phyloP scores from a whole-genome alignment of 1,140 invertebrate species.

The Lasioglossum albipes region DNA sequence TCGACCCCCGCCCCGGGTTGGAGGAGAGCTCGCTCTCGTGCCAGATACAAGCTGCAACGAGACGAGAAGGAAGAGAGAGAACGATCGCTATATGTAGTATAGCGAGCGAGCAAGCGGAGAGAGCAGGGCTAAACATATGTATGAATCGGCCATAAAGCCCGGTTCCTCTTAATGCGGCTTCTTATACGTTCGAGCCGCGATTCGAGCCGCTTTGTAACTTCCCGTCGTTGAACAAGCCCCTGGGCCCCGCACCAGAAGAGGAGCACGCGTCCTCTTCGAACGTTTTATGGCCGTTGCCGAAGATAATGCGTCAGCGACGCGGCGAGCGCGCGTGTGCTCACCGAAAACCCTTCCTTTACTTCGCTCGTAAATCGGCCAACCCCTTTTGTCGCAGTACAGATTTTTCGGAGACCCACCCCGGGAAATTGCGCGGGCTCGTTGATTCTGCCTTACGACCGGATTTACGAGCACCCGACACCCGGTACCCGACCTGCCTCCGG shows the following conservation, averaged over 20 bases:
- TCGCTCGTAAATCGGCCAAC: background rate
- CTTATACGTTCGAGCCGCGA: conserved; percentile 36
- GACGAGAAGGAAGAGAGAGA: too few relatives aligned
- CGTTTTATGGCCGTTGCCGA: conserved; percentile 42
- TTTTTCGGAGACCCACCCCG: background rate
- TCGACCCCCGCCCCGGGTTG: background rate
- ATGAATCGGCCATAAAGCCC: conserved; percentile 42
- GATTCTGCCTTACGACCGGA: background rate
- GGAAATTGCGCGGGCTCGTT: background rate
- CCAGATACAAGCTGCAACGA: conserved; percentile 7
- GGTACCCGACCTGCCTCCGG: too few relatives aligned
- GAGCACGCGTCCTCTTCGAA: conserved; percentile 17
- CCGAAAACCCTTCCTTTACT: background rate
- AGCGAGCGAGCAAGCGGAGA: too few relatives aligned
- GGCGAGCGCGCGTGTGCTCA: too few relatives aligned
- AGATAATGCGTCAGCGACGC: conserved; percentile 38
- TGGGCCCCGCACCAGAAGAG: background rate
- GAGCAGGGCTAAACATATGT: conserved; percentile 24
- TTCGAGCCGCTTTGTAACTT: conserved; percentile 34
- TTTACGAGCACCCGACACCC: background rate
- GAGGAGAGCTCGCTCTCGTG: background rate
- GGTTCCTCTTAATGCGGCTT: conserved; percentile 31
- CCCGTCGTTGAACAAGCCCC: conserved; percentile 11
- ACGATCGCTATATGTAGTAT: too few relatives aligned
- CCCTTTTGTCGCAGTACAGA: background rate